Percentiles rank a stretch among this genome's conserved stretches.
These are phyloP conservation scores for Microcebus lehilahytsara DNA, from an alignment of 2,113 vertebrate genomes.

Conservation along the genomic window DNA sequence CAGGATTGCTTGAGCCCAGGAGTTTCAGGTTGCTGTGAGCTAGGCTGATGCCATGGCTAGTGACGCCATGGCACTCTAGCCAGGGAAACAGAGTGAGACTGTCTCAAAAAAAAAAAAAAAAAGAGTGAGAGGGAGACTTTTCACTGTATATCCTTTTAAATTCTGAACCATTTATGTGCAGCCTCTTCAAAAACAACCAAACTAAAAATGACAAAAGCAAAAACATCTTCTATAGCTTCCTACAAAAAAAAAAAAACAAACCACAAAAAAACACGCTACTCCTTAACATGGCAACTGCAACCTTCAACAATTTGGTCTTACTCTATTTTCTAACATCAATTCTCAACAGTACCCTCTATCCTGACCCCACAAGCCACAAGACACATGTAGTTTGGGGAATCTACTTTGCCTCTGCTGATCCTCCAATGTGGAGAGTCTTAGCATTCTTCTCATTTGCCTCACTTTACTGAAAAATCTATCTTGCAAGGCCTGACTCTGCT, in stretches of 20 bases:
- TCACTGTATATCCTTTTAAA: not conserved
- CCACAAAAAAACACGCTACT: not conserved
- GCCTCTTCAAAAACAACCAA: slow-evolving; percentile 41
- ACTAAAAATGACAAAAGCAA: slow-evolving; percentile 24
- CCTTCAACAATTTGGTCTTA: not conserved
- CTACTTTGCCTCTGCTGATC: not conserved
- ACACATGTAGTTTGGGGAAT: not conserved
- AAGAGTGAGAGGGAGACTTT: not conserved
- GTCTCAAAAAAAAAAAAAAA: too few species aligned
- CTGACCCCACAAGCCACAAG: not conserved
- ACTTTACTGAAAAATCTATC: not conserved
- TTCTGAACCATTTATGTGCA: not conserved
- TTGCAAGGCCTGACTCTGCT: not conserved
- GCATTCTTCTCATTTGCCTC: not conserved
- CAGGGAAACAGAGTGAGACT: too few species aligned
- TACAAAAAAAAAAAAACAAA: not conserved
- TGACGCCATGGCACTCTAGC: too few species aligned
- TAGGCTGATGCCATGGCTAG: too few species aligned
- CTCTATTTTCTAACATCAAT: not conserved
- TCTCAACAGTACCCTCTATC: not conserved
- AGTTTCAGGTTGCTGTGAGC: too few species aligned
- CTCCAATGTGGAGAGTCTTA: not conserved
- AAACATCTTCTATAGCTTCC: not conserved
- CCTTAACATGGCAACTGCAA: not conserved
- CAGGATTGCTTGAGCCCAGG: too few species aligned